These are phyloP conservation scores for Orthosia incerta DNA, from an alignment of 2,888 invertebrate genomes.

Conservation along the genomic window DNA sequence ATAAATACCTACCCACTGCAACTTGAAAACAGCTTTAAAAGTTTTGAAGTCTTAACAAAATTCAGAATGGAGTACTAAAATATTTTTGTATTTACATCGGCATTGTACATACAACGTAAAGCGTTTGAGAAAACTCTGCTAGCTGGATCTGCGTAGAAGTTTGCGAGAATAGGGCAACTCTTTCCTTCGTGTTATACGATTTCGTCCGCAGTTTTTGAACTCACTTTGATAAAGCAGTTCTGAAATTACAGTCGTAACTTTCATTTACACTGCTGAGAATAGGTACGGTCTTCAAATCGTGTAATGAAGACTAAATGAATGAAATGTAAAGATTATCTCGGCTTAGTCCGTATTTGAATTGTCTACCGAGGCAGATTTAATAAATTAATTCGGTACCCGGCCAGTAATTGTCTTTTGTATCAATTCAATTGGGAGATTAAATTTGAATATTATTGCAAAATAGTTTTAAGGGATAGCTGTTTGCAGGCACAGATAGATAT, in stretches of 20 bases:
- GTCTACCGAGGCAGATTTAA: conserved; percentile 73
- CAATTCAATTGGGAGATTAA: conserved; percentile 72
- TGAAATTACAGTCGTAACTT: conserved; percentile 63
- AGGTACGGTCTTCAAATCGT: conserved; percentile 51
- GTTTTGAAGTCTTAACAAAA: conserved; percentile 58
- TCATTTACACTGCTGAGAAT: conserved; percentile 57
- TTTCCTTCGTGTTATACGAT: conserved; percentile 63
- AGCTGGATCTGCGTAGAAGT: conserved; percentile 63
- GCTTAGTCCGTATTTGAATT: conserved; percentile 70
- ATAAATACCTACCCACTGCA: conserved; percentile 42
- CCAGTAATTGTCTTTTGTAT: conserved; percentile 78
- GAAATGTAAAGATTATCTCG: conserved; percentile 70
- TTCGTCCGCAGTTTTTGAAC: conserved; percentile 65
- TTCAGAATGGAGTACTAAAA: conserved; percentile 54
- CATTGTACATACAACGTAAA: conserved; percentile 64
- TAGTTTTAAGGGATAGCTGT: conserved; percentile 49
- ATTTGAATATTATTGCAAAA: conserved; percentile 71
- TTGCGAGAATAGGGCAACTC: conserved; percentile 65
- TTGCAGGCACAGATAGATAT: conserved; percentile 38
- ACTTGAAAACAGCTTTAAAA: conserved; percentile 55
- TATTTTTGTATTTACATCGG: conserved; percentile 61
- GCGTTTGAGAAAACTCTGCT: conserved; percentile 63
- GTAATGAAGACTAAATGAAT: conserved; percentile 66
- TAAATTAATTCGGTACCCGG: conserved; percentile 73
- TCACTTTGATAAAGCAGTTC: conserved; percentile 65